Conservation (phyloP, 2,888 invertebrate species). For the Tenthredo scrophulariae region DNA sequence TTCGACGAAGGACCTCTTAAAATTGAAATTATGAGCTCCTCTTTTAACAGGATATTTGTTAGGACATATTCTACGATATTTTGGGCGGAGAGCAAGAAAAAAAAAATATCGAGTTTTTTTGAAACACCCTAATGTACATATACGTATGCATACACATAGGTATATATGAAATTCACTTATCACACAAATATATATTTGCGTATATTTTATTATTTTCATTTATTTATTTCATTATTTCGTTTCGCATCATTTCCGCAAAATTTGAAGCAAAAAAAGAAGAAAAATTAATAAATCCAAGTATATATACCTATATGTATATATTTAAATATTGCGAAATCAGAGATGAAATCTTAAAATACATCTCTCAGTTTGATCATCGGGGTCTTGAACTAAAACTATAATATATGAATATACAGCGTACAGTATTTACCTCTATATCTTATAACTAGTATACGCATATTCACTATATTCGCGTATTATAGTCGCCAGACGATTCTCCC, state of each 20-base stretch:
- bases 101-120: too few species aligned
- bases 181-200: not conserved
- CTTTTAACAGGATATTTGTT: too few species aligned
- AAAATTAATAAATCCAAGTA: too few species aligned
- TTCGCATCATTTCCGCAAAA: not conserved
- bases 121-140: too few species aligned
- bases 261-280: not conserved
- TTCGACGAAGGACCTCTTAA: too few species aligned
- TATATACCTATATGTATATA: too few species aligned
- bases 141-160: not conserved
- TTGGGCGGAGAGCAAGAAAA: too few species aligned
- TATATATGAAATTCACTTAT: not conserved
- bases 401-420: not conserved
- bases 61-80: too few species aligned
- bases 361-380: not conserved
- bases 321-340: too few species aligned
- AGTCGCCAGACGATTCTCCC: constrained; percentile 11
- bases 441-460: not conserved
- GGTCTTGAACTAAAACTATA: constrained; percentile 4
- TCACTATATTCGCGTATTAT: constrained; percentile 10
- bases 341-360: too few species aligned
- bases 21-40: too few species aligned
- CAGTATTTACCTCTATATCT: not conserved
- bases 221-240: not conserved
- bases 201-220: not conserved